A percentile compares a stretch with the other conserved stretches of the same genome.
Evolutionary conservation across 2,888 invertebrate genomes (phyloP).

Genomic region (Boloria selene): DNA sequence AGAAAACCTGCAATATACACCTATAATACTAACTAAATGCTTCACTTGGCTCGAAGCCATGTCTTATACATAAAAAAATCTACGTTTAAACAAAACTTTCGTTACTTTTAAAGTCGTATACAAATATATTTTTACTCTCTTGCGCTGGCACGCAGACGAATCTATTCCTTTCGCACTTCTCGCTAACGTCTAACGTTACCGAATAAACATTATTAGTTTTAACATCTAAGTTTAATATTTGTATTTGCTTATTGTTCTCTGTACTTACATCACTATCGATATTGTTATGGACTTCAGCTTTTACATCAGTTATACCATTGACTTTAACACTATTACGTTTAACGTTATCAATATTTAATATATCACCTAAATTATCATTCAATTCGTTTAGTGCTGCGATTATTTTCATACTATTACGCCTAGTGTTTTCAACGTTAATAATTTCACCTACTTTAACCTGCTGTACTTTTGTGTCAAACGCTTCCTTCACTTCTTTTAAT

Average conservation of each 20-base stretch:
- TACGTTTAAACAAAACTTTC: conserved; percentile 72
- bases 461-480: conserved; percentile 53
- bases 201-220: conserved; percentile 78
- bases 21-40: conserved; percentile 50
- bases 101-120: conserved; percentile 78
- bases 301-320: conserved; percentile 47
- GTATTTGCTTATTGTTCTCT: conserved; percentile 79
- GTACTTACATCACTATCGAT: conserved; percentile 52
- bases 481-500: conserved; percentile 54
- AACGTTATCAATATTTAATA: conserved; percentile 39
- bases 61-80: conserved; percentile 30
- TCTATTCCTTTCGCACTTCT: conserved; percentile 63
- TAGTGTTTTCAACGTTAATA: conserved; percentile 70
- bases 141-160: conserved; percentile 73
- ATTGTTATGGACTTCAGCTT: conserved; percentile 57
- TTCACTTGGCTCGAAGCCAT: conserved; percentile 54
- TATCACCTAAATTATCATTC: conserved; percentile 49
- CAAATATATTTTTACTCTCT: conserved; percentile 75
- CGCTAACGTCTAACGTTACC: conserved; percentile 75
- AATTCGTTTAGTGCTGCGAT: conserved; percentile 70
- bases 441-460: conserved; percentile 73
- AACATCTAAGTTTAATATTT: conserved; percentile 78
- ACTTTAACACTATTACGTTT: conserved; percentile 36
- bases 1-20: conserved; percentile 14
- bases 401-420: conserved; percentile 77